phyloP scores from a whole-genome alignment of 2,888 invertebrate genomes.

The Alviniconcha strummeri region DNA sequence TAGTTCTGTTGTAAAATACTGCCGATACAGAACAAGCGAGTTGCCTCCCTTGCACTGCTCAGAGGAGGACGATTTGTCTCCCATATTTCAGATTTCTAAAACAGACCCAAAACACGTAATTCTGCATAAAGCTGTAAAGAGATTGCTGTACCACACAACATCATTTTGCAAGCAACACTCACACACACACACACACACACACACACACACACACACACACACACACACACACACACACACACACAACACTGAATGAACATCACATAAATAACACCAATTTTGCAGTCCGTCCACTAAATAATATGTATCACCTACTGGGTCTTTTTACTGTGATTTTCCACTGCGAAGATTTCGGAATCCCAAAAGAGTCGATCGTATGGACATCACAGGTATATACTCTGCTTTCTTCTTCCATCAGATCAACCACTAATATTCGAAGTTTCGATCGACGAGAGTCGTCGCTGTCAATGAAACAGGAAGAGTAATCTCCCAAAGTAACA shows the following conservation, averaged over 20 bases:
- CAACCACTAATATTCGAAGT: neutral
- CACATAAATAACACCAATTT: neutral
- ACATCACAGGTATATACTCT: constrained; percentile 12
- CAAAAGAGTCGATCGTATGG: constrained; percentile 5
- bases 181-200: neutral
- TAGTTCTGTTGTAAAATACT: neutral
- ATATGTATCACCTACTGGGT: neutral
- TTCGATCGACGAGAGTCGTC: neutral
- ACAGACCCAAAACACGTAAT: neutral
- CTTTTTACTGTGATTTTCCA: neutral
- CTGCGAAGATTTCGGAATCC: neutral
- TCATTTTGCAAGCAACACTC: neutral
- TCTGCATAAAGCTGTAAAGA: neutral
- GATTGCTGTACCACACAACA: neutral
- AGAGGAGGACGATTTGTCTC: too few species aligned
- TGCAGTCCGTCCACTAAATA: neutral
- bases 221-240: neutral
- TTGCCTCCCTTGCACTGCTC: neutral
- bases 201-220: neutral
- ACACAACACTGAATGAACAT: neutral
- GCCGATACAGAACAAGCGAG: neutral
- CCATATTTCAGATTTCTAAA: too few species aligned
- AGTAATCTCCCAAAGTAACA: constrained; percentile 9
- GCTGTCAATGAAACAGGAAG: constrained; percentile 5
- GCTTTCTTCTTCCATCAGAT: neutral